Percentiles rank a stretch among this genome's conserved stretches.
Conservation (phyloP, 2,797 vertebrate species). For the Gambelia wislizenii region DNA sequence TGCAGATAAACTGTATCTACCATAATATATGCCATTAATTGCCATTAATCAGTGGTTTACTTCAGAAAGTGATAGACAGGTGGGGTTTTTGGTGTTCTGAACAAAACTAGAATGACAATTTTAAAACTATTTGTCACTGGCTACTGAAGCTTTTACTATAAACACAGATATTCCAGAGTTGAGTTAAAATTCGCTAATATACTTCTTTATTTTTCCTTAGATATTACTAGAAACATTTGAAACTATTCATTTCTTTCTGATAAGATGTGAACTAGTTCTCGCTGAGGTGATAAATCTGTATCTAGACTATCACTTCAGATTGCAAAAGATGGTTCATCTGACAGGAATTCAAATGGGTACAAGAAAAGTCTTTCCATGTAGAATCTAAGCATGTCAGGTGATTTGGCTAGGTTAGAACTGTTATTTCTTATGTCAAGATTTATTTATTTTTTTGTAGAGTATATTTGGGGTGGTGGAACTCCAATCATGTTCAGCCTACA, state of each 20-base stretch:
- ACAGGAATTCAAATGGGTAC: neutral
- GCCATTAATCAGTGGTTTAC: conserved; percentile 23
- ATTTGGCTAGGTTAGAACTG: neutral
- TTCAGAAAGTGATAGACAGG: conserved; percentile 16
- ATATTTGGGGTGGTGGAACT: neutral
- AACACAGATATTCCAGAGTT: conserved; percentile 55
- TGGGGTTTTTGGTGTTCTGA: neutral
- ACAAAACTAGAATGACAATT: conserved; percentile 30
- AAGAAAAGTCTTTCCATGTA: neutral
- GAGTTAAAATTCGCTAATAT: conserved; percentile 34
- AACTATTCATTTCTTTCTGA: conserved; percentile 32
- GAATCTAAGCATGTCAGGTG: neutral
- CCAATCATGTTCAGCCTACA: neutral
- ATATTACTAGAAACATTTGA: conserved; percentile 8
- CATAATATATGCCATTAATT: conserved; percentile 17
- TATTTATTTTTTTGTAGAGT: too few species aligned
- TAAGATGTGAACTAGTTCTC: neutral
- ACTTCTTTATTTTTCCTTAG: conserved; percentile 34
- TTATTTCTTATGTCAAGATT: neutral
- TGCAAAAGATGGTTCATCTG: neutral
- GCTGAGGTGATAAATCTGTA: conserved; percentile 17
- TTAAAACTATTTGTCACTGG: conserved; percentile 31
- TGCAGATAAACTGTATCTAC: neutral
- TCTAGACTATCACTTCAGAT: neutral
- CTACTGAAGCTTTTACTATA: conserved; percentile 44